A percentile compares a stretch with the other conserved stretches of the same genome.
These are phyloP conservation scores for Poeciliopsis infans DNA, from an alignment of 2,797 vertebrate genomes.

Conservation along the genomic window DNA sequence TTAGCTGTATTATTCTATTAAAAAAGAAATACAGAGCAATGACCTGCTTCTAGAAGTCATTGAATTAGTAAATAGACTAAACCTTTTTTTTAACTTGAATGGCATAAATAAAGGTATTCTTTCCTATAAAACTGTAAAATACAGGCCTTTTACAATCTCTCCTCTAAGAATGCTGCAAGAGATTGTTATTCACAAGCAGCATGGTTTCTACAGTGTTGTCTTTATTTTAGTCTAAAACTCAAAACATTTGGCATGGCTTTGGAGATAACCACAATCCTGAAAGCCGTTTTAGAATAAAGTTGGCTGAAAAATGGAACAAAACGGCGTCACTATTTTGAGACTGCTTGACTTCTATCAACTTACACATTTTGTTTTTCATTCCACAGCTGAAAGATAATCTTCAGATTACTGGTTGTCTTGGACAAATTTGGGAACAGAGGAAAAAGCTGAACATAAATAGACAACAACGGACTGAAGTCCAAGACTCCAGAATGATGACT, in stretches of 20 bases:
- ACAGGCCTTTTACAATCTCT: neutral
- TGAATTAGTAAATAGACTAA: neutral
- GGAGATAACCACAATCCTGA: neutral
- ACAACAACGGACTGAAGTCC: conserved; percentile 13
- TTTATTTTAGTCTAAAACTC: neutral
- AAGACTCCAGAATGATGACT: conserved; percentile 18
- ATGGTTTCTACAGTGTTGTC: neutral
- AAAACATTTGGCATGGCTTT: neutral
- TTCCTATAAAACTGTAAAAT: neutral
- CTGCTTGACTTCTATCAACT: neutral
- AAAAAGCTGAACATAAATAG: neutral
- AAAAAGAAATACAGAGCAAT: neutral
- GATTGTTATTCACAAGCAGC: neutral
- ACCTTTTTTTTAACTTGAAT: neutral
- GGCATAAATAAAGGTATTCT: neutral
- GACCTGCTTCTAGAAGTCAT: neutral
- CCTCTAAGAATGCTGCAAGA: neutral
- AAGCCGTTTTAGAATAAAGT: neutral
- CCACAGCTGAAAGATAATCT: conserved; percentile 1
- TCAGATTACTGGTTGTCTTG: neutral
- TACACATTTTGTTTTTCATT: neutral
- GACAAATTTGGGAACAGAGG: neutral
- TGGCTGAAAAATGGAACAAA: neutral
- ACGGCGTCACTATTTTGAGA: neutral
- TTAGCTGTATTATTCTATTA: no score